Evolutionary conservation across 2,113 vertebrate genomes (phyloP).

Genomic region (Marmota flaviventris): DNA sequence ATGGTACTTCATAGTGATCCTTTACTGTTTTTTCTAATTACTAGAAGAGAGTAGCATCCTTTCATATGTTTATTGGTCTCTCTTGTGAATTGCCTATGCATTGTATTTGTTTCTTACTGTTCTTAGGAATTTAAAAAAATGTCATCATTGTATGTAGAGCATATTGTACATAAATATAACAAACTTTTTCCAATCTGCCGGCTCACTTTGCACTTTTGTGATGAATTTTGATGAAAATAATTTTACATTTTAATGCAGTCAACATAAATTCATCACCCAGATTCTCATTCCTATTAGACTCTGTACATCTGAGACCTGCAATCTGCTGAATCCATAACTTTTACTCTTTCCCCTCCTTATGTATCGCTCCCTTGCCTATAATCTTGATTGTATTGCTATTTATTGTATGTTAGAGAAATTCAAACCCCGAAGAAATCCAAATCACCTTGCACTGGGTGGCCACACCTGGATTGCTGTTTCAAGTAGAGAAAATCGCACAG

Average conservation of each 20-base stretch:
- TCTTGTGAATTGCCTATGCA: background rate
- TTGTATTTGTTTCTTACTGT: background rate
- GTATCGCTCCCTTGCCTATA: background rate
- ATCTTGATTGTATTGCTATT: background rate
- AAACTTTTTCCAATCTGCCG: background rate
- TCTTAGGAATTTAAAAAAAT: background rate
- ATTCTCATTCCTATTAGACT: background rate
- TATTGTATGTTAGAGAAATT: background rate
- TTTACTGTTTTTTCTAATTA: background rate
- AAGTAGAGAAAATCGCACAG: background rate
- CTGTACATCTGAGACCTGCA: background rate
- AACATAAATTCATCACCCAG: background rate
- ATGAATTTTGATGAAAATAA: constrained; percentile 4
- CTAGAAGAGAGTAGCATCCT: background rate
- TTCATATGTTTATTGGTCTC: background rate
- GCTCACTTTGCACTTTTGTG: background rate
- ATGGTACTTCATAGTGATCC: background rate
- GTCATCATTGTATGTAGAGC: background rate
- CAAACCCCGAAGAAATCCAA: background rate
- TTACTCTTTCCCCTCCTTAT: background rate
- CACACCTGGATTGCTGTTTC: background rate
- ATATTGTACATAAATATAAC: background rate
- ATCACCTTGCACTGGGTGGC: background rate
- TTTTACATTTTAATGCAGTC: constrained; percentile 35
- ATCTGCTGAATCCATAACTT: background rate